Evolutionary conservation across 2,797 vertebrate species (phyloP).

Genomic region (Toxotes lorentzi): DNA sequence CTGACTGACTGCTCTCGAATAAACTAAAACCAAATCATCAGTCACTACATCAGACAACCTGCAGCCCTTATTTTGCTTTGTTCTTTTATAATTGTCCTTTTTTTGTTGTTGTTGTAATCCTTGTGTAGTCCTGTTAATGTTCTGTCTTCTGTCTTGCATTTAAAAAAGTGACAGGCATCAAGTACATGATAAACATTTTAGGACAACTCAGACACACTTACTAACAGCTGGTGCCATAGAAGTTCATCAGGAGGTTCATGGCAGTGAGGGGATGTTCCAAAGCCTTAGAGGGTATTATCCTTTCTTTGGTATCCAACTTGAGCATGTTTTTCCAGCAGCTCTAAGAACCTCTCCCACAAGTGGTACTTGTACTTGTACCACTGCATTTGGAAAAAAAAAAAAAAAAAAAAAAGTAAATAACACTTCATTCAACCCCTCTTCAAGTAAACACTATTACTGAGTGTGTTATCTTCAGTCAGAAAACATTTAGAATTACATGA

Average conservation of each 20-base stretch:
- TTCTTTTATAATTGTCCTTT: too few species aligned
- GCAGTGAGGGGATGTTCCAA: neutral
- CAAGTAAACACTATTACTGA: constrained; percentile 28
- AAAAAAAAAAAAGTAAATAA: constrained; percentile 8
- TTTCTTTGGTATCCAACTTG: constrained; percentile 20
- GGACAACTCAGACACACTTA: neutral
- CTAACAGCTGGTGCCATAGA: neutral
- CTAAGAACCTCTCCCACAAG: neutral
- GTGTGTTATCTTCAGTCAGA: constrained; percentile 14
- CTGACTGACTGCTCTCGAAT: too few species aligned
- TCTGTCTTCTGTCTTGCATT: too few species aligned
- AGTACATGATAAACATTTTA: neutral
- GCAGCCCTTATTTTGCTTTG: too few species aligned
- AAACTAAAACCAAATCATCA: too few species aligned
- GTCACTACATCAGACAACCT: too few species aligned
- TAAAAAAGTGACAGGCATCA: neutral
- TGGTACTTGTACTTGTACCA: constrained; percentile 6
- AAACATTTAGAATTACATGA: neutral
- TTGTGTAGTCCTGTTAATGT: too few species aligned
- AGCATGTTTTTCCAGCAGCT: constrained; percentile 13
- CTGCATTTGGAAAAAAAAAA: neutral
- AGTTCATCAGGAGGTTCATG: neutral
- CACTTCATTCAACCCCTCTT: constrained; percentile 17
- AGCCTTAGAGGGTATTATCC: neutral
- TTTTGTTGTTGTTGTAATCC: too few species aligned